Evolutionary conservation across 2,888 invertebrate genomes (phyloP).

Genomic region (Plebejus argus): DNA sequence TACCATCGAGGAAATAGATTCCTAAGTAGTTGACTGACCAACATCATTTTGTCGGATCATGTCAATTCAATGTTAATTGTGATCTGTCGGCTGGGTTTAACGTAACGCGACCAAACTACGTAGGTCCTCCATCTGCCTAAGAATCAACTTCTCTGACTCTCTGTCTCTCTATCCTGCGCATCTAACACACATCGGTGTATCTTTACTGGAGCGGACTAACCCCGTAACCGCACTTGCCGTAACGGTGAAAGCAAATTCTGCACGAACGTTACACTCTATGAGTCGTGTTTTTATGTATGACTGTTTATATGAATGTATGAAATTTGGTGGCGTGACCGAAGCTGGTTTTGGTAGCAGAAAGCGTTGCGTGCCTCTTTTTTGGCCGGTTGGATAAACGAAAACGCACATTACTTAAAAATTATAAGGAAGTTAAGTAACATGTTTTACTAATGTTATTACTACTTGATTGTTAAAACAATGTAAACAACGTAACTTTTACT

Average conservation of each 20-base stretch:
- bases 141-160: no score
- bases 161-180: neutral
- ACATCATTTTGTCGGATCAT: no score
- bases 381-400: neutral
- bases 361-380: neutral
- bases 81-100: no score
- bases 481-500: neutral
- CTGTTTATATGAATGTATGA: slow-evolving; percentile 33
- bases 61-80: no score
- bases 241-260: slow-evolving; percentile 61
- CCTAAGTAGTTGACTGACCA: no score
- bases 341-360: slow-evolving; percentile 12
- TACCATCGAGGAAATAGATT: no score
- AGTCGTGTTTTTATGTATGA: slow-evolving; percentile 41
- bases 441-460: neutral
- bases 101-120: no score
- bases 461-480: neutral
- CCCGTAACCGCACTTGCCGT: slow-evolving; percentile 42
- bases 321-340: neutral
- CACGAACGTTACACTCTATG: slow-evolving; percentile 58
- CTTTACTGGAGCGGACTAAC: slow-evolving; percentile 30
- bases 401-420: neutral
- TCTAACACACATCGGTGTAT: slow-evolving; percentile 10
- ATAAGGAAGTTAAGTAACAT: neutral
- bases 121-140: no score